These are phyloP conservation scores for Melipona beecheii DNA, from an alignment of 2,888 invertebrate species.

Conservation along the genomic window DNA sequence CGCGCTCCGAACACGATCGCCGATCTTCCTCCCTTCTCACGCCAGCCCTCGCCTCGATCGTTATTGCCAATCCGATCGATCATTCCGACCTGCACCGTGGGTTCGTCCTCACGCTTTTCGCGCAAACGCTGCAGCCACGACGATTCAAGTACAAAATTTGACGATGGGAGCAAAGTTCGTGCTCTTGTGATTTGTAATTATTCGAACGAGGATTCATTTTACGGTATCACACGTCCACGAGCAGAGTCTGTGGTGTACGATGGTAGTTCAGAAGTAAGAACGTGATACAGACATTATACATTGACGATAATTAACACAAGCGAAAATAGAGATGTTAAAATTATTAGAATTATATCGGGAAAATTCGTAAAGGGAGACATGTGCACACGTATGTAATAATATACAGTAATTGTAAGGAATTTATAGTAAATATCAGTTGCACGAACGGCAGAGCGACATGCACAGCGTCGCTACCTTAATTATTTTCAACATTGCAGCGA, in stretches of 20 bases:
- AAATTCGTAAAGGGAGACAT: neutral
- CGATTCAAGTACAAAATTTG: neutral
- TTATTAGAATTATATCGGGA: neutral
- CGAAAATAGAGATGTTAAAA: neutral
- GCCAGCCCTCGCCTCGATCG: slow-evolving; percentile 48
- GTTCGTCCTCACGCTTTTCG: neutral
- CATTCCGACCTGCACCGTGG: neutral
- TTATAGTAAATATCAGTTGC: neutral
- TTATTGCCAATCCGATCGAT: slow-evolving; percentile 47
- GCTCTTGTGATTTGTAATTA: neutral
- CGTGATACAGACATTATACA: neutral
- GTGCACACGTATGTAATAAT: neutral
- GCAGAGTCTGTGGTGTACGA: neutral
- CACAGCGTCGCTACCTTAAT: neutral
- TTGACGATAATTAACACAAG: neutral
- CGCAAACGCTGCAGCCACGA: neutral
- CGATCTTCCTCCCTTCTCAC: slow-evolving; percentile 50
- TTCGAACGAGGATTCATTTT: neutral
- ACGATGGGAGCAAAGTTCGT: neutral
- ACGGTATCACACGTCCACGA: neutral
- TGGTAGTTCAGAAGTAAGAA: neutral
- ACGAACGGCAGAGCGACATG: no score
- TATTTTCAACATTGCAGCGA: neutral
- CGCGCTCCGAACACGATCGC: neutral
- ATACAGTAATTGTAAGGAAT: neutral